Conservation (phyloP, 2,888 invertebrate genomes). For the Ennomos quercinarius region DNA sequence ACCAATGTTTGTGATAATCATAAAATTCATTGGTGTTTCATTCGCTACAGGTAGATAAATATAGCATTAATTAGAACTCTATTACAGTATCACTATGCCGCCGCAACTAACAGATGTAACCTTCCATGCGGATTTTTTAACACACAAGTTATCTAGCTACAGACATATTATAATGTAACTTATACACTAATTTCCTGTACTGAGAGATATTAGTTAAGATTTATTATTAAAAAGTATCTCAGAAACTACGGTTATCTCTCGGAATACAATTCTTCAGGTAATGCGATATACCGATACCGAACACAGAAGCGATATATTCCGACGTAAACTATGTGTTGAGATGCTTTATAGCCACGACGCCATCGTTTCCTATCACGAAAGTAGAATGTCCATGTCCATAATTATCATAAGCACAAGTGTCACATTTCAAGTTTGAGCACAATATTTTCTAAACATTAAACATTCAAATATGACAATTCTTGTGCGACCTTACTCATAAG, state of each 20-base stretch:
- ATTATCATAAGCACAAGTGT: conserved; percentile 54
- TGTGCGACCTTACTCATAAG: conserved; percentile 52
- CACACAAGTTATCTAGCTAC: conserved; percentile 73
- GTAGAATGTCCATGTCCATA: conserved; percentile 49
- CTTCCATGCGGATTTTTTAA: conserved; percentile 46
- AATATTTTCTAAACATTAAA: conserved; percentile 39
- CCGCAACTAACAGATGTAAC: conserved; percentile 22
- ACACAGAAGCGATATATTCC: conserved; percentile 24
- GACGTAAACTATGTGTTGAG: conserved; percentile 27
- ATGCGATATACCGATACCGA: conserved; percentile 4
- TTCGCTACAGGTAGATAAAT: conserved; percentile 40
- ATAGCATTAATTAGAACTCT: conserved; percentile 41
- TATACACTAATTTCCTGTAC: conserved; percentile 83
- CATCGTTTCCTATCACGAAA: conserved; percentile 46
- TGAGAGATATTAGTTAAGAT: conserved; percentile 81
- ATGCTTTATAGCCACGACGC: conserved; percentile 44
- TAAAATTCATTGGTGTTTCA: conserved; percentile 40
- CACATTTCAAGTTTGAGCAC: conserved; percentile 60
- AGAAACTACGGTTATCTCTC: conserved; percentile 56
- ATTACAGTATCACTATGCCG: conserved; percentile 41
- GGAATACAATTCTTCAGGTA: conserved; percentile 36
- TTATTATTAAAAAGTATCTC: conserved; percentile 53
- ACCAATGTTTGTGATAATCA: conserved; percentile 21
- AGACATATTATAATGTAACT: conserved; percentile 75
- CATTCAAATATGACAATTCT: conserved; percentile 61